A percentile compares a stretch with the other conserved stretches of the same genome.
Evolutionary conservation across 2,888 invertebrate genomes (phyloP).

Genomic region (Acholoe squamosa): DNA sequence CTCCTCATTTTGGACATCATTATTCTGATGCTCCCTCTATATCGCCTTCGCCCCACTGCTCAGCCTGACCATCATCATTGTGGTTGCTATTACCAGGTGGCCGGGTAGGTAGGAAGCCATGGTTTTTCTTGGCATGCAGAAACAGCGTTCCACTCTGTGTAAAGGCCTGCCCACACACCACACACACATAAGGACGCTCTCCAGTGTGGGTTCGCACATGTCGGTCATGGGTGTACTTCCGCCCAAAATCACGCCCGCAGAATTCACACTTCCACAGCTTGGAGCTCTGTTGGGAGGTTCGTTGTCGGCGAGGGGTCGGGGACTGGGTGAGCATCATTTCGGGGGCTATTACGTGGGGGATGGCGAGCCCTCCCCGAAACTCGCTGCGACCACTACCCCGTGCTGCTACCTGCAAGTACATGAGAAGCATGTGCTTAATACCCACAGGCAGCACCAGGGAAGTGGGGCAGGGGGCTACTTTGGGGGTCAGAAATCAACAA

Average conservation of each 20-base stretch:
- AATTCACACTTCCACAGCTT: slow-evolving; percentile 3
- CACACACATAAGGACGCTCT: slow-evolving; percentile 45
- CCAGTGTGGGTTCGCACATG: slow-evolving; percentile 48
- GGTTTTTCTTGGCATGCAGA: slow-evolving; percentile 28
- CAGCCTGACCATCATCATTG: too few species aligned
- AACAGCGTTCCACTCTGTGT: slow-evolving; percentile 48
- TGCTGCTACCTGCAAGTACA: slow-evolving; percentile 12
- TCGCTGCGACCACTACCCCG: neutral
- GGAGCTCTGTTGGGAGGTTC: neutral
- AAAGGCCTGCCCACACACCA: neutral
- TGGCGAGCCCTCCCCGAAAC: neutral
- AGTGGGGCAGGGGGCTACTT: neutral
- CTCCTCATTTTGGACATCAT: too few species aligned
- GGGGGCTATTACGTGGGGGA: slow-evolving; percentile 14
- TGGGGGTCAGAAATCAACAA: too few species aligned
- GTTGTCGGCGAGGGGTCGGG: neutral
- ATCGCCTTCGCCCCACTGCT: too few species aligned
- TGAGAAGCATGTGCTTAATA: slow-evolving; percentile 27
- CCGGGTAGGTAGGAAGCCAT: neutral
- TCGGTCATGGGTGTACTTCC: slow-evolving; percentile 1
- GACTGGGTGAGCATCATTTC: neutral
- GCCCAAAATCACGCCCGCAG: slow-evolving; percentile 7
- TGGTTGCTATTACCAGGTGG: too few species aligned
- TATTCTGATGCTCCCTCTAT: too few species aligned
- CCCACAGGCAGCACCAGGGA: slow-evolving; percentile 8